Percentiles rank a stretch among this genome's conserved stretches.
phyloP scores from a whole-genome alignment of 1,140 invertebrate species.

The Orchestia grillus region DNA sequence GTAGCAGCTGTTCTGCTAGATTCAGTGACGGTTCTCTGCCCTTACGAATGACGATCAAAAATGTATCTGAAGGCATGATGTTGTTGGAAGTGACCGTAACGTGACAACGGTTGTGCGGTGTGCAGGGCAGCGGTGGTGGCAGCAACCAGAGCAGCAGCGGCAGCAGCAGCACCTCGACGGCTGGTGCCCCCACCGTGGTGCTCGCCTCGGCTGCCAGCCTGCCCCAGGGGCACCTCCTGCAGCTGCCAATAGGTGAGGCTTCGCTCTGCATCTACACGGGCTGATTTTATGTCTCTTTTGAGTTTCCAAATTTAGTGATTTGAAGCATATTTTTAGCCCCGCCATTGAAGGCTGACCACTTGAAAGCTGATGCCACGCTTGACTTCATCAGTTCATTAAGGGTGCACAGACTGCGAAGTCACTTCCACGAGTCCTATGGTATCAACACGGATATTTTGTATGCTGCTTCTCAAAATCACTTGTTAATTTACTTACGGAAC shows the following conservation, averaged over 20 bases:
- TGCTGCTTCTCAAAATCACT: background rate
- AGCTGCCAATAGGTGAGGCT: conserved; percentile 28
- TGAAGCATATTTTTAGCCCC: background rate
- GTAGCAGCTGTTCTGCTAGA: background rate
- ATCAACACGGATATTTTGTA: background rate
- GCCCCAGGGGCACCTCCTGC: conserved; percentile 42
- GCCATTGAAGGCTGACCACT: too few species aligned
- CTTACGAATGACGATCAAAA: background rate
- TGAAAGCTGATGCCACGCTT: background rate
- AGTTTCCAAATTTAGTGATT: background rate
- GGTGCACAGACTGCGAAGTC: too few species aligned
- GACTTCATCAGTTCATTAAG: background rate
- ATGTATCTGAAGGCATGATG: background rate
- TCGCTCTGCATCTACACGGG: background rate
- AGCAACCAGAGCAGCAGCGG: background rate
- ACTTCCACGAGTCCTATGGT: too few species aligned
- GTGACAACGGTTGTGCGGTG: background rate
- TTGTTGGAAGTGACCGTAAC: too few species aligned
- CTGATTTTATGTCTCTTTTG: too few species aligned
- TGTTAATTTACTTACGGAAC: too few species aligned
- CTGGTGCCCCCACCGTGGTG: conserved; percentile 20
- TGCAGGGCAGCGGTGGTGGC: background rate
- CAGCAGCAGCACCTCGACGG: background rate
- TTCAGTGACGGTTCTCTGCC: too few species aligned
- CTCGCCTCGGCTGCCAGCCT: background rate